Conservation (phyloP, 1,140 invertebrate genomes). For the Cephus cinctus region DNA sequence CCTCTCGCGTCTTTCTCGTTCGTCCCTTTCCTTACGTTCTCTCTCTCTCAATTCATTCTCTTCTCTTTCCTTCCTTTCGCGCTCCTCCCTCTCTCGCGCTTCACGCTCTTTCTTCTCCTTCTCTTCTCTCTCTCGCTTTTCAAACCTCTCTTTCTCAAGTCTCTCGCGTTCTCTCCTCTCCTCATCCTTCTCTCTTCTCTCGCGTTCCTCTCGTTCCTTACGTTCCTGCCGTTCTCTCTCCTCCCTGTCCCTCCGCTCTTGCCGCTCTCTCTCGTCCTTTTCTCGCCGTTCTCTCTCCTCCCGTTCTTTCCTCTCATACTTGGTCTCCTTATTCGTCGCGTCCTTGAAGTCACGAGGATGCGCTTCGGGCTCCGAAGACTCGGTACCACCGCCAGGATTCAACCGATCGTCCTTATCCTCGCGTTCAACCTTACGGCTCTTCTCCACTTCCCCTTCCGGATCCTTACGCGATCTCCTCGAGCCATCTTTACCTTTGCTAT, state of each 20-base stretch:
- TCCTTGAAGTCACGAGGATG: slow-evolving; percentile 30
- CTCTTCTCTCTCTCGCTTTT: slow-evolving; percentile 35
- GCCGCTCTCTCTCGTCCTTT: slow-evolving; percentile 36
- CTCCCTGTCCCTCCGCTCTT: slow-evolving; percentile 39
- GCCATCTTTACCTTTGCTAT: slow-evolving; percentile 39
- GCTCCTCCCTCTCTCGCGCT: slow-evolving; percentile 46
- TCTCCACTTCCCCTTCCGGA: slow-evolving; percentile 32
- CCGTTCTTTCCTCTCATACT: slow-evolving; percentile 44
- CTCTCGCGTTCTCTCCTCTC: slow-evolving; percentile 49
- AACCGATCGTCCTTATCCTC: slow-evolving; percentile 39
- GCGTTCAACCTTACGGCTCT: slow-evolving; percentile 45
- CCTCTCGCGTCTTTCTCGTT: slow-evolving; percentile 14
- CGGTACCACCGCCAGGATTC: slow-evolving; percentile 15
- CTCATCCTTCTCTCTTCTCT: slow-evolving; percentile 52
- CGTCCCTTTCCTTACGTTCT: slow-evolving; percentile 18
- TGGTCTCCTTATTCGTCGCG: slow-evolving; percentile 27
- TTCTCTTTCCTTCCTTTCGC: slow-evolving; percentile 42
- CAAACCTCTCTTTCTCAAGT: slow-evolving; percentile 40
- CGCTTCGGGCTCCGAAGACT: slow-evolving; percentile 21
- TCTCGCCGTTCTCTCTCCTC: slow-evolving; percentile 44
- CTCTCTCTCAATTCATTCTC: slow-evolving; percentile 32
- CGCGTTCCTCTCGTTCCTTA: slow-evolving; percentile 48
- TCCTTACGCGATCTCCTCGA: slow-evolving; percentile 39
- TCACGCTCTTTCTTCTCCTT: slow-evolving; percentile 51
- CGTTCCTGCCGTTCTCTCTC: slow-evolving; percentile 40